phyloP scores from a whole-genome alignment of 2,888 invertebrate species.

The Drosophila lacicola region DNA sequence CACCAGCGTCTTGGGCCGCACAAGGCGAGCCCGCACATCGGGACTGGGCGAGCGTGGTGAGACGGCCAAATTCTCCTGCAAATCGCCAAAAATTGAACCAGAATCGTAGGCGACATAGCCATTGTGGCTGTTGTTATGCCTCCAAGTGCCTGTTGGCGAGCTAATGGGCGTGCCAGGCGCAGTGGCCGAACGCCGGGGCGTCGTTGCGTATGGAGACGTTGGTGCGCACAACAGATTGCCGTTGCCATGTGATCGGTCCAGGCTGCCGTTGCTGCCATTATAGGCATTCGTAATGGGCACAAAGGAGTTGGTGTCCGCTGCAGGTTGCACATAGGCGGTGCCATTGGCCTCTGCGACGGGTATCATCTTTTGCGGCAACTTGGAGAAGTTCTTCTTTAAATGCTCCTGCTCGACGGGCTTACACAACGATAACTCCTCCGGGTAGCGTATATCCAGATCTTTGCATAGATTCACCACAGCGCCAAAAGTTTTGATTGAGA shows the following conservation, averaged over 20 bases:
- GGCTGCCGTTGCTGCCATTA: conserved; percentile 89
- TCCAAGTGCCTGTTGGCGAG: conserved; percentile 87
- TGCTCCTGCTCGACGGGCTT: conserved; percentile 93
- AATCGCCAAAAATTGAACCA: conserved; percentile 84
- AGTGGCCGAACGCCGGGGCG: conserved; percentile 85
- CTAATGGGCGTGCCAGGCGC: conserved; percentile 88
- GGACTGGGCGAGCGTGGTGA: conserved; percentile 93
- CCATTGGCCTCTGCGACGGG: conserved; percentile 82
- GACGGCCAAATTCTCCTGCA: conserved; percentile 89
- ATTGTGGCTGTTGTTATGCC: conserved; percentile 74
- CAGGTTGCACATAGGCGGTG: conserved; percentile 83
- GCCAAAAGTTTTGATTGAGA: conserved; percentile 84
- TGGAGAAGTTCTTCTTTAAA: conserved; percentile 93
- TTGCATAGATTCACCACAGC: conserved; percentile 96
- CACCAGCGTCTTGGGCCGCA: conserved; percentile 94
- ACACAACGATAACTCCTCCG: conserved; percentile 97
- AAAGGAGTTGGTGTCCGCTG: conserved; percentile 94
- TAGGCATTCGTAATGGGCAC: conserved; percentile 89
- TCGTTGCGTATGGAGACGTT: conserved; percentile 85
- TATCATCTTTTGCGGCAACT: conserved; percentile 86
- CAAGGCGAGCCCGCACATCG: conserved; percentile 91
- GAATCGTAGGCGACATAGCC: conserved; percentile 84
- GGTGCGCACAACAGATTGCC: conserved; percentile 86
- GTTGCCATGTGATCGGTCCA: conserved; percentile 85
- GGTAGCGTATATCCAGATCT: conserved; percentile 96